Conservation (phyloP, 2,888 invertebrate species). For the Tridacna crocea region DNA sequence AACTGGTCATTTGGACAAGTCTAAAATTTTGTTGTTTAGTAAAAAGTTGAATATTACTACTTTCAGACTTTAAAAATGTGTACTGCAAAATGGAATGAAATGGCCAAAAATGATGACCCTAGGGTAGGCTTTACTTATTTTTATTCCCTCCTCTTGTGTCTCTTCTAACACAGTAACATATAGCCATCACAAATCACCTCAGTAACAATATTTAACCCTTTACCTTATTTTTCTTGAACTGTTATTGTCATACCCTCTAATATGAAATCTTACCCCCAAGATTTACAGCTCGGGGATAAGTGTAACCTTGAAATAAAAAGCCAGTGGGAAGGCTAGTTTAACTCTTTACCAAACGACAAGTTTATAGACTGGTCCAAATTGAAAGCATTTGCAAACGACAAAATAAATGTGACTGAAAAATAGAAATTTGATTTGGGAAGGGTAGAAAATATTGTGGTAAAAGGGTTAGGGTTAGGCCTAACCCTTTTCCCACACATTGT, state of each 20-base stretch:
- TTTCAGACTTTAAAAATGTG: conserved; percentile 68
- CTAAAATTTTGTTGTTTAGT: background rate
- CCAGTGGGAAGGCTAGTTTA: no score
- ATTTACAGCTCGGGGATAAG: no score
- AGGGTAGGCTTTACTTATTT: conserved; percentile 56
- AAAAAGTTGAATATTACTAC: conserved; percentile 5
- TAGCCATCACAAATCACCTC: background rate
- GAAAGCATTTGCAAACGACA: no score
- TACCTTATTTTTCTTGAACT: background rate
- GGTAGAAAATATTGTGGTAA: no score
- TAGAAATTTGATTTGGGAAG: no score
- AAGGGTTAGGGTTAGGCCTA: no score
- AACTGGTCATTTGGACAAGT: background rate
- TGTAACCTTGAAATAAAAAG: no score
- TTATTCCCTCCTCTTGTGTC: background rate
- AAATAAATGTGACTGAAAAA: no score
- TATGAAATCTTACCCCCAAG: no score
- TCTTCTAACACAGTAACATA: background rate
- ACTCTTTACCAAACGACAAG: no score
- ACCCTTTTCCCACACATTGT: background rate
- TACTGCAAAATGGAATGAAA: conserved; percentile 66
- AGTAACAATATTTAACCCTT: background rate
- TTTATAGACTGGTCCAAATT: no score
- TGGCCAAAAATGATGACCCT: conserved; percentile 65
- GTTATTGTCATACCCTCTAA: no score